A percentile compares a stretch with the other conserved stretches of the same genome.
Conservation (phyloP, 2,113 vertebrate genomes). For the Tor tambroides region DNA sequence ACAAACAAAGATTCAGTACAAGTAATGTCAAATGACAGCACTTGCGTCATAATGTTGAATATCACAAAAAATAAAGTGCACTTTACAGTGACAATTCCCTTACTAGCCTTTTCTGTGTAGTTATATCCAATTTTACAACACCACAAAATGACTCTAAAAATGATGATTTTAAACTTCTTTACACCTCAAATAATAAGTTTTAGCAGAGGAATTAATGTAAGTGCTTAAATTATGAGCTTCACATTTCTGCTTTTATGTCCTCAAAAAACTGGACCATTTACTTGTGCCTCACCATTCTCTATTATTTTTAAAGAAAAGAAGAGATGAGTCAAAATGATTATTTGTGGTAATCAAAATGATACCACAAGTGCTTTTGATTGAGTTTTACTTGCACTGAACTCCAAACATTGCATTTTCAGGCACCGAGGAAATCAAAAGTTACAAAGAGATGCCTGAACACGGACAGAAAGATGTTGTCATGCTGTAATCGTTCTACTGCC, state of each 20-base stretch:
- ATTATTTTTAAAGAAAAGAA: neutral
- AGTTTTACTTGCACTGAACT: neutral
- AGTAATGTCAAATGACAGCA: neutral
- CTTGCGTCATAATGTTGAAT: neutral
- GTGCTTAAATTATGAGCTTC: neutral
- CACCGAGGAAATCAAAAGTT: neutral
- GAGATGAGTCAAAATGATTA: neutral
- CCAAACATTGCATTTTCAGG: neutral
- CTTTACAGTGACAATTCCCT: neutral
- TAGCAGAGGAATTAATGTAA: neutral
- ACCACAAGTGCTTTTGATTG: neutral
- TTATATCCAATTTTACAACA: neutral
- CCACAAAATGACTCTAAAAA: neutral
- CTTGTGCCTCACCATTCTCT: neutral
- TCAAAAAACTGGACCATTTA: neutral
- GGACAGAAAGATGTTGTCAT: too few relatives aligned
- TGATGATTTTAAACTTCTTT: neutral
- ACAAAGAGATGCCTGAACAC: neutral
- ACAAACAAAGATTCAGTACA: neutral
- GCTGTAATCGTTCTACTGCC: neutral
- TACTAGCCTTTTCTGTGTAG: neutral
- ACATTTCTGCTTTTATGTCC: neutral
- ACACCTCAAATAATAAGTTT: neutral
- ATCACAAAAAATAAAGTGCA: neutral
- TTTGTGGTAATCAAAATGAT: neutral